Evolutionary conservation across 2,888 invertebrate genomes (phyloP).

Genomic region (Zonitis immaculata): DNA sequence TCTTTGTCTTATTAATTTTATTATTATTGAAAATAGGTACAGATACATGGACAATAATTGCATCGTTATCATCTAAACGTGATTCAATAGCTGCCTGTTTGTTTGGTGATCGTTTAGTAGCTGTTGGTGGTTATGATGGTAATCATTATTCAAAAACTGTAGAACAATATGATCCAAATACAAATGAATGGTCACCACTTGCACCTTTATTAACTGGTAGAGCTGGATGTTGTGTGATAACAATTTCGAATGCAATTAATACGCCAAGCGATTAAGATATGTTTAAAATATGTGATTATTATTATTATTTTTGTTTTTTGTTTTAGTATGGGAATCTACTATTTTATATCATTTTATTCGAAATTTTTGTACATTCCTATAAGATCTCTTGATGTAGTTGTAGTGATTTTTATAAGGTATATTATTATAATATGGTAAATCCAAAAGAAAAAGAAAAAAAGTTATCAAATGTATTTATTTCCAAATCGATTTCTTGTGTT

Average conservation of each 20-base stretch:
- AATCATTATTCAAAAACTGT: conserved; percentile 81
- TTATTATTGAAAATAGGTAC: too few species aligned
- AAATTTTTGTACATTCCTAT: not conserved
- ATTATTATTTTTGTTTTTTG: too few species aligned
- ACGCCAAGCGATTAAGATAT: conserved; percentile 5
- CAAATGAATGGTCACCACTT: conserved; percentile 73
- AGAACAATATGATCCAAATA: conserved; percentile 83
- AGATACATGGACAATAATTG: conserved; percentile 84
- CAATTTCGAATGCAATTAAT: conserved; percentile 30
- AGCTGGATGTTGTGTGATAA: conserved; percentile 84
- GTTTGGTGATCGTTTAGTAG: conserved; percentile 75
- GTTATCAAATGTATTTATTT: too few species aligned
- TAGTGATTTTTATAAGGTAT: not conserved
- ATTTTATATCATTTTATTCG: not conserved
- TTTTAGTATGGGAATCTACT: not conserved
- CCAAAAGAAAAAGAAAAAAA: too few species aligned
- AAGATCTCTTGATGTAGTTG: not conserved
- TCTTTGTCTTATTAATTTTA: conserved; percentile 2
- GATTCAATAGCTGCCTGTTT: conserved; percentile 87
- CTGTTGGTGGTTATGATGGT: conserved; percentile 90
- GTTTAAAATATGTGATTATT: too few species aligned
- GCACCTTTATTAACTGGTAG: conserved; percentile 76
- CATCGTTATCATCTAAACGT: conserved; percentile 74
- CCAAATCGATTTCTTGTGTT: too few species aligned
- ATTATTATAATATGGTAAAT: not conserved